Conservation (phyloP, 2,797 vertebrate species). For the Rhodeus uyekii region DNA sequence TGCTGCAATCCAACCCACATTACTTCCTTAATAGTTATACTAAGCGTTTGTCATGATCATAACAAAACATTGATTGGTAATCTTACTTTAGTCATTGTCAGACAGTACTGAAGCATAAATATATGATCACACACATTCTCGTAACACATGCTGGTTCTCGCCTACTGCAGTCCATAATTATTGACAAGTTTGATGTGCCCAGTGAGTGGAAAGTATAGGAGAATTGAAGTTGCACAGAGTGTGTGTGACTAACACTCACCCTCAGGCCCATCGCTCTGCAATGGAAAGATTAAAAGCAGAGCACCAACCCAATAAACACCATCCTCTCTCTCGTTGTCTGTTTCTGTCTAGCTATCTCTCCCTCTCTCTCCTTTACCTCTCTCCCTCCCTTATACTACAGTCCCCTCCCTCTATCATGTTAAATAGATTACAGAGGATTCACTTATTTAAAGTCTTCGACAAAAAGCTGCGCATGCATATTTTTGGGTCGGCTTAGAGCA, state of each 20-base stretch:
- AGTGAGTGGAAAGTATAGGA: slow-evolving; percentile 77
- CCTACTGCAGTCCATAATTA: slow-evolving; percentile 77
- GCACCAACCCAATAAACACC: slow-evolving; percentile 47
- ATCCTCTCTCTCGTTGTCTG: slow-evolving; percentile 39
- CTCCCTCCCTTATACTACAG: slow-evolving; percentile 24
- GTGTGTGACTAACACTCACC: slow-evolving; percentile 52
- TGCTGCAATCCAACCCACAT: neutral
- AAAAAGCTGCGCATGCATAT: slow-evolving; percentile 62
- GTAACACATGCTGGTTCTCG: slow-evolving; percentile 16
- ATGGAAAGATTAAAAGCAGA: slow-evolving; percentile 87
- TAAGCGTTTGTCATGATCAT: slow-evolving; percentile 3
- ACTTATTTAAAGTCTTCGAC: slow-evolving; percentile 76
- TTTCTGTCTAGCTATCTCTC: slow-evolving; percentile 46
- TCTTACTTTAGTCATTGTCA: slow-evolving; percentile 2
- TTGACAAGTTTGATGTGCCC: slow-evolving; percentile 83
- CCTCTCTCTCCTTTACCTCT: slow-evolving; percentile 55
- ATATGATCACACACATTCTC: slow-evolving; percentile 14
- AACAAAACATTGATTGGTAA: slow-evolving; percentile 1
- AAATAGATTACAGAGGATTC: slow-evolving; percentile 80
- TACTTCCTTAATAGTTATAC: neutral
- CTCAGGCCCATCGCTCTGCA: slow-evolving; percentile 71
- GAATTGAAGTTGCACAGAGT: slow-evolving; percentile 67
- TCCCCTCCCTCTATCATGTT: slow-evolving; percentile 57
- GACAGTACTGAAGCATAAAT: slow-evolving; percentile 11
- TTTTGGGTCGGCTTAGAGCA: slow-evolving; percentile 69